phyloP scores from a whole-genome alignment of 1,140 invertebrate genomes.

The Coptotermes formosanus region DNA sequence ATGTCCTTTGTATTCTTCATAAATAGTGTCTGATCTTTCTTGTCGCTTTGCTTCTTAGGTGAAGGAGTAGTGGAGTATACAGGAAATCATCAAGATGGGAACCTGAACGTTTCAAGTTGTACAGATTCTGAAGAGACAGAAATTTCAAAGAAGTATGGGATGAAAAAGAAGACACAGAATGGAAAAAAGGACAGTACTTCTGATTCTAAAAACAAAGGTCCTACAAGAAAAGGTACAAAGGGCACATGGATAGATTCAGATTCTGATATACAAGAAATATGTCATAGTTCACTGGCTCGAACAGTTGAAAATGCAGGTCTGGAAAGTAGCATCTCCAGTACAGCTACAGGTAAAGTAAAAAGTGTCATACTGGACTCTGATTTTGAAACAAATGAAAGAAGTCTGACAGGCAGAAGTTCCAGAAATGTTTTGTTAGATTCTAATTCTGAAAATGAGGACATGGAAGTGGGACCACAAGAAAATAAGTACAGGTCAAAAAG shows the following conservation, averaged over 20 bases:
- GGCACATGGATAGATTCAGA: not conserved
- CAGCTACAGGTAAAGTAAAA: not conserved
- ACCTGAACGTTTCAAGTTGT: not conserved
- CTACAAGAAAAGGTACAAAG: not conserved
- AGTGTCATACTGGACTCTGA: not conserved
- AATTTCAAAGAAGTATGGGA: not conserved
- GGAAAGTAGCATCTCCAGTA: not conserved
- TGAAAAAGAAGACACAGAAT: not conserved
- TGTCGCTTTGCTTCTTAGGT: not conserved
- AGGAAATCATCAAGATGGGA: not conserved
- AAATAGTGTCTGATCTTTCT: not conserved
- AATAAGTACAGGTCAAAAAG: not conserved
- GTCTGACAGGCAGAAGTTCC: not conserved
- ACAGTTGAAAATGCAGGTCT: not conserved
- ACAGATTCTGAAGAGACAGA: not conserved
- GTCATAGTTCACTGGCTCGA: not conserved
- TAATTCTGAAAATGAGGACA: not conserved
- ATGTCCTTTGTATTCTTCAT: not conserved
- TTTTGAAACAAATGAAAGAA: not conserved
- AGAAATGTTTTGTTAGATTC: not conserved
- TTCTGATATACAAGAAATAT: not conserved
- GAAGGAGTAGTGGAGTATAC: not conserved
- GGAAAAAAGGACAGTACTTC: not conserved
- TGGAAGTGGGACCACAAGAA: not conserved
- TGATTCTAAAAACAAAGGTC: not conserved